Base-by-base conservation (phyloP, 2,888 invertebrate genomes). In the Lasiommata megera region DNA sequence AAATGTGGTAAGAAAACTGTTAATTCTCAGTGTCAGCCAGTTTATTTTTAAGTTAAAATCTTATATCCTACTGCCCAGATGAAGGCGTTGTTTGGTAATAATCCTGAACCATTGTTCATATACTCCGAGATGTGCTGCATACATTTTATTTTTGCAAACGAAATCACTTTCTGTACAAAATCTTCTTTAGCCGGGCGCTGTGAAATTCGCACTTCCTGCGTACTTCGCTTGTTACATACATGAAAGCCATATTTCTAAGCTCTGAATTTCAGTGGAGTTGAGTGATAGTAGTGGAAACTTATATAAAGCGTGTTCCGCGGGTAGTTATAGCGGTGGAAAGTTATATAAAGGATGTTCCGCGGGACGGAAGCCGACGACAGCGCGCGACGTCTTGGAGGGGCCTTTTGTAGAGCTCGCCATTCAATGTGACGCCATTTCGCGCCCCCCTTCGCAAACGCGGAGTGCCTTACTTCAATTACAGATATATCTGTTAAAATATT, bases 311-410 rank as follows among this genome's bases (percentile, higher is more conserved):
- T 11, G 34, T 23, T 34, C 34, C 3, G 34, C 3, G n/a, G 18
- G 18, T 5, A 41, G 1, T 6, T 18, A 43, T 28, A 43, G 43
- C 17, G 18, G 18, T 8, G 11, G 31, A 46, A 46, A 31, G 14
- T 46, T 31, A 16, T 46, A 46, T 46, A 46, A 29, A 46, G 28
- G 44, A 23, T 29, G 29, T 44, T 29, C 28, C 23, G 12, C 43
- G 18, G 60, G 52, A 48, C 60, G 63, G 65, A 62, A 62, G 53
- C 57, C 54, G 62, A 54, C 31, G 50, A 61, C 56, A 62, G 53
- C 57, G 51, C 60, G 54, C 31, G 50, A 61, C 56, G 46, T 40
- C 51, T 63, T 58, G 59, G 55, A 56, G 53, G 58, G 58, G 56
- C 58, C 56, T 62, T 63, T 63, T 62, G 59, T 62, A 44, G 12